Evolutionary conservation across 2,888 invertebrate genomes (phyloP).

Genomic region (Villa cingulata): DNA sequence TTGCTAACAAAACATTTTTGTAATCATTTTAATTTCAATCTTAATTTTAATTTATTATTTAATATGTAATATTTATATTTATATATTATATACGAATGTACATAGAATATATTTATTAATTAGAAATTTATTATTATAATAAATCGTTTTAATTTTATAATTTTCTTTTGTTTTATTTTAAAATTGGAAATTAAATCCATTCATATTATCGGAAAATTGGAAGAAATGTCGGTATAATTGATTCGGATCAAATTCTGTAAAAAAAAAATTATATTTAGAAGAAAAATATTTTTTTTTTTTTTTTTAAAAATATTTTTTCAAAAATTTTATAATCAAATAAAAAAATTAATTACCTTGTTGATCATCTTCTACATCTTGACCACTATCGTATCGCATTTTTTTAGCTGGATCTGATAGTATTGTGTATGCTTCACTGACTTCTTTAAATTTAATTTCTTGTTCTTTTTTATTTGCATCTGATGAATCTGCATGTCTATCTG

Average conservation of each 20-base stretch:
- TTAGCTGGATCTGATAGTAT: slow-evolving; percentile 84
- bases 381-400: slow-evolving; percentile 78
- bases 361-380: slow-evolving; percentile 72
- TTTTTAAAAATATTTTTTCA: too few species aligned
- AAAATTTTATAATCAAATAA: not conserved
- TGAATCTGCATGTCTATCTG: slow-evolving; percentile 85
- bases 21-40: too few species aligned
- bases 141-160: not conserved
- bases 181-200: slow-evolving; percentile 28
- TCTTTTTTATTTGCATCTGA: slow-evolving; percentile 72
- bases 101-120: too few species aligned
- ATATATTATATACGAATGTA: too few species aligned
- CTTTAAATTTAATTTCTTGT: slow-evolving; percentile 89
- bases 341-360: slow-evolving; percentile 22
- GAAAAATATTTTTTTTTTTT: too few species aligned
- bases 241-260: slow-evolving; percentile 66
- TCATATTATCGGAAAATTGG: slow-evolving; percentile 45
- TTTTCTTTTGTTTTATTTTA: slow-evolving; percentile 16
- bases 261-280: too few species aligned
- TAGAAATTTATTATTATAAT: not conserved
- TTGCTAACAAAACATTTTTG: too few species aligned
- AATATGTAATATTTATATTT: too few species aligned
- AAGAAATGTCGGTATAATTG: slow-evolving; percentile 77
- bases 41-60: too few species aligned
- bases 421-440: slow-evolving; percentile 90